Evolutionary conservation across 2,113 vertebrate species (phyloP), one percentile per base, ranked within the genome.

Genomic region (Perccottus glenii): DNA sequence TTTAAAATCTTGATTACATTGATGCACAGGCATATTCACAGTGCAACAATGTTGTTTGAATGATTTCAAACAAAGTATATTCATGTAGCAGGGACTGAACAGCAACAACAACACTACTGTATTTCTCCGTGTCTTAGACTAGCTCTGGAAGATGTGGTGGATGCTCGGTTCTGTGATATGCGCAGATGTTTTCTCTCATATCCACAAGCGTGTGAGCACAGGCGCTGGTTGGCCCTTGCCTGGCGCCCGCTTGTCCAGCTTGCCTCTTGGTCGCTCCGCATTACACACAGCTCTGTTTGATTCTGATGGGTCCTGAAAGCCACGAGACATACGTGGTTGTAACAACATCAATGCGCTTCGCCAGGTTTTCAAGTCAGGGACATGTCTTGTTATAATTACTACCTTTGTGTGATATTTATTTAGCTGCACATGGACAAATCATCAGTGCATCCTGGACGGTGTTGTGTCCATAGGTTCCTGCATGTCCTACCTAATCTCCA

Each of bases 101-200:
- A n/a, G n/a, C n/a, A 27, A 27, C 1, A 55, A 55, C 32, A 35
- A 55, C n/a, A 7, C 3, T 55, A 7, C 3, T 55, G 33, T 7
- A 80, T 95, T 97, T 95, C 94, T 95, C 95, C 96, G 56, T 43
- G 38, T 75, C 2, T 48, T 45, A 40, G 10, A 76, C 65, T 75
- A 75, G 75, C 70, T 43, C 11, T 40, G 72, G 73, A 72, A 62
- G 73, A 82, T 51, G 48, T 70, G 82, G 87, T 81, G 81, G 84
- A 84, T 67, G 58, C 27, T 58, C 75, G 79, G 81, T 83, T 67
- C 77, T 69, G 35, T 84, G 84, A 89, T 85, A 5, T 45, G 74
- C 83, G 90, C 89, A 91, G 90, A 90, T 91, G 91, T 91, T 90
- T 70, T 80, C 79, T 77, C 83, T 90, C 90, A 88, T 61, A 75